Evolutionary conservation across 2,797 vertebrate genomes (phyloP), one percentile per base, ranked within the genome.

Genomic region (Hippopotamyrus pictus): DNA sequence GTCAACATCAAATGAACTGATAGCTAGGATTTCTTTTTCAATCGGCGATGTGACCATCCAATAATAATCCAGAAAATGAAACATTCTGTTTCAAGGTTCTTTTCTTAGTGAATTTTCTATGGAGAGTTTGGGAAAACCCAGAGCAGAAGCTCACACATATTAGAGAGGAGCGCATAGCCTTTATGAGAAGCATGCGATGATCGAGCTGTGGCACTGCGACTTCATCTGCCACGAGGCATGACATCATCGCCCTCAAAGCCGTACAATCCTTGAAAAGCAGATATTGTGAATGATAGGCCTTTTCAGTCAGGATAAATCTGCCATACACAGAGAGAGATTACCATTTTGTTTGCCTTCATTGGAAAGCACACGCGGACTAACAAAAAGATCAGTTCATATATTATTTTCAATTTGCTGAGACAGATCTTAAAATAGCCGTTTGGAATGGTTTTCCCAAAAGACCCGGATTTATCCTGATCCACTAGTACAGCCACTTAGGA

Each of bases 351-450:
- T 44, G 37, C 50, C 83, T 48, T 53, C 83, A 85, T 53, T 33
- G 3, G 83, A 53, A 19, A 50, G 83, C 44, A 46, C 83, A 46
- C 50, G 5, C 46, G 14, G 22, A 33, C 50, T 50, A 85, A 85
- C 22, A 50, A 33, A 85, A 29, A 53, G 83, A 85, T 85, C 46
- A 85, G 83, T 53, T 85, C 44, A 85, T 85, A 53, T 29, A 85
- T 85, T 53, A 50, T 53, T 85, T 48, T 85, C 83, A 85, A 53
- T 53, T 85, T 50, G 22, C 50, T 25, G 83, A 85, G 83, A 85
- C 83, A 53, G 83, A 48, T 50, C 83, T 85, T 53, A 85, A 48
- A 85, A 85, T 85, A 50, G 44, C 83, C 11, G 9, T 22, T 53
- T 53, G 44, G 48, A 85, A 53, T 6, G 41, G 22, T 33, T 85